Evolutionary conservation across 1,140 invertebrate species (phyloP).

Genomic region (Glomeris maerens): DNA sequence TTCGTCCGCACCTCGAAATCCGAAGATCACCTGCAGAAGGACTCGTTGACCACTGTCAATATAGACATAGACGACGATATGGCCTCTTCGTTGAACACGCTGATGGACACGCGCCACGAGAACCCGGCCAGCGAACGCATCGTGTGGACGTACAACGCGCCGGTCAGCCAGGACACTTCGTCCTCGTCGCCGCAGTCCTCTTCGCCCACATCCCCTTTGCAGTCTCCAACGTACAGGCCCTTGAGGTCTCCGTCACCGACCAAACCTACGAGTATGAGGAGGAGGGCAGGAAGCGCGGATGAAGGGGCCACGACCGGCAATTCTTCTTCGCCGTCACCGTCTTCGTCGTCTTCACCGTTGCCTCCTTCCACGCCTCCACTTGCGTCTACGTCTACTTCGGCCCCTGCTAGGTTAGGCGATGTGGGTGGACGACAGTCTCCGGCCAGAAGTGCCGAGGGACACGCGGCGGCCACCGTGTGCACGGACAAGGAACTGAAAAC

Average conservation of each 20-base stretch:
- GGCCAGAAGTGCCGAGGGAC: too few species aligned
- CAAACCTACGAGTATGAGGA: neutral
- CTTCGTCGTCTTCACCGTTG: neutral
- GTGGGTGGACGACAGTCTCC: too few species aligned
- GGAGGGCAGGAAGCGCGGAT: neutral
- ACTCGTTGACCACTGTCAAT: constrained; percentile 60
- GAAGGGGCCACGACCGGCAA: too few species aligned
- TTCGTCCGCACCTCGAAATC: constrained; percentile 64
- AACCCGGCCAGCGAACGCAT: constrained; percentile 43
- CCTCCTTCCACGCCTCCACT: neutral
- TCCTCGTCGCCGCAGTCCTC: constrained; percentile 40
- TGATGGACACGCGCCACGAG: constrained; percentile 54
- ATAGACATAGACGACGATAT: constrained; percentile 77
- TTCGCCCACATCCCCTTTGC: constrained; percentile 51
- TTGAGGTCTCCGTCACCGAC: constrained; percentile 38
- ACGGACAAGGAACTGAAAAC: too few species aligned
- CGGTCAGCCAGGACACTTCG: constrained; percentile 36
- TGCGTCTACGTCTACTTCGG: neutral
- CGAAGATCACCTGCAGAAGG: constrained; percentile 71
- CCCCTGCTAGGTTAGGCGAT: neutral
- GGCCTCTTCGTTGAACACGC: constrained; percentile 76
- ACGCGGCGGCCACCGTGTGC: too few species aligned
- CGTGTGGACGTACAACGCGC: constrained; percentile 82
- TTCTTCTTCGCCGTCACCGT: neutral
- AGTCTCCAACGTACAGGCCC: constrained; percentile 66